A percentile compares a stretch with the other conserved stretches of the same genome.
Conservation (phyloP, 1,140 invertebrate species). For the Nasonia giraulti region DNA sequence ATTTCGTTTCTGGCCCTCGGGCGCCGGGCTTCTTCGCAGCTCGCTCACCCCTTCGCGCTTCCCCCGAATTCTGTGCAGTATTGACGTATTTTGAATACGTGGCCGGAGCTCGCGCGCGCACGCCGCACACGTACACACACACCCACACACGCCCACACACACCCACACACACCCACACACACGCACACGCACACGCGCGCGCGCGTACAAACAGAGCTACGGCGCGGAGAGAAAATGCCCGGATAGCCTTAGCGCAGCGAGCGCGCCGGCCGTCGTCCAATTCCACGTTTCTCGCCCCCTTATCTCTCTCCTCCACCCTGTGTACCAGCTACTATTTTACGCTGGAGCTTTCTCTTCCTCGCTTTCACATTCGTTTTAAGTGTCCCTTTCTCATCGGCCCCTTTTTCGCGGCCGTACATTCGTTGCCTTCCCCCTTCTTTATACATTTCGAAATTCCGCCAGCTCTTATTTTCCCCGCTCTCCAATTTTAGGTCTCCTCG, state of each 20-base stretch:
- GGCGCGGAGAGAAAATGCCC: not conserved
- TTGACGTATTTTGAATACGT: slow-evolving; percentile 45
- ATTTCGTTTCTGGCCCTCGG: slow-evolving; percentile 23
- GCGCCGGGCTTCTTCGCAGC: slow-evolving; percentile 1
- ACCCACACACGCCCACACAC: too few species aligned
- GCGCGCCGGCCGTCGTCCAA: not conserved
- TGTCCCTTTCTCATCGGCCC: not conserved
- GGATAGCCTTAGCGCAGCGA: slow-evolving; percentile 12
- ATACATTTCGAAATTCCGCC: slow-evolving; percentile 15
- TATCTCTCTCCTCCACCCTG: slow-evolving; percentile 11
- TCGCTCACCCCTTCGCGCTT: not conserved
- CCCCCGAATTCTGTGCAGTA: slow-evolving; percentile 25
- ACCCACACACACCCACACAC: too few species aligned
- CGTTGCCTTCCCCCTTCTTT: not conserved
- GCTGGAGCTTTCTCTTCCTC: slow-evolving; percentile 7
- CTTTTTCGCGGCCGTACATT: not conserved
- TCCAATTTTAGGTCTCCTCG: not conserved
- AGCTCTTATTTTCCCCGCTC: not conserved
- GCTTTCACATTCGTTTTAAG: slow-evolving; percentile 34
- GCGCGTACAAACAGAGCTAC: too few species aligned
- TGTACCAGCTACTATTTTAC: slow-evolving; percentile 7
- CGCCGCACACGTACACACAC: not conserved
- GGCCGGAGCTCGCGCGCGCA: not conserved
- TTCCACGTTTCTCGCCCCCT: slow-evolving; percentile 19
- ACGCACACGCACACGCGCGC: too few species aligned